Evolutionary conservation across 2,797 vertebrate species (phyloP), one percentile per base, ranked within the genome.

Genomic region (Brachyalestes nurse): DNA sequence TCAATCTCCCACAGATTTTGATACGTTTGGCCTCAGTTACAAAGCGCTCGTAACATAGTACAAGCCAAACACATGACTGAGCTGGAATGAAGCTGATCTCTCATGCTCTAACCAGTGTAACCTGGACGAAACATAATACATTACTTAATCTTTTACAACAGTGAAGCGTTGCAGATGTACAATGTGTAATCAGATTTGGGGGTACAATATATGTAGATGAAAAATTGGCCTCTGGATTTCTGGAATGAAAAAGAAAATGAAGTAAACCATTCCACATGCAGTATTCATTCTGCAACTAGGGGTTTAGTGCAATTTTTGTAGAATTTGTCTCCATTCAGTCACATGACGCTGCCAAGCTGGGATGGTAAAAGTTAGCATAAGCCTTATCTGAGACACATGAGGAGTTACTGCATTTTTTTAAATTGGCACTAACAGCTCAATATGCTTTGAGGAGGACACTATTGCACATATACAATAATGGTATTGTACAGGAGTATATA

Each of bases 51-150:
- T 38, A 73, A 57, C 34, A 23, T 1, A 57, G 3, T 72, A 28
- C 3, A 55, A 74, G 76, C 42, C 81, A 79, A 79, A 67, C 28
- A 75, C 62, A 83, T 78, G 72, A 61, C 51, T 78, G 23, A 2
- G 25, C 49, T 77, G 75, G 62, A 71, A 28, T 9, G 55, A 51
- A 78, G 17, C 67, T 58, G 55, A 34, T 34, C 57, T 71, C 67
- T 71, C 21, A 61, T 74, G 42, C 53, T 53, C 42, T 49, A 62
- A 53, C 25, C 13, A 79, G 2, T 53, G 34, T 70, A 75, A 76
- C 70, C 77, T 77, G 58, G 49, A 77, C 34, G 55, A 79, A 83
- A 78, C 58, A 73, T 70, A 23, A 76, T 65, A 58, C 67, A 71
- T 55, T 83, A 45, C 72, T 79, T 64, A 65, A 76, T 77, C 10